These are phyloP conservation scores for Electrophaes corylata DNA, from an alignment of 2,888 invertebrate species.

Conservation along the genomic window DNA sequence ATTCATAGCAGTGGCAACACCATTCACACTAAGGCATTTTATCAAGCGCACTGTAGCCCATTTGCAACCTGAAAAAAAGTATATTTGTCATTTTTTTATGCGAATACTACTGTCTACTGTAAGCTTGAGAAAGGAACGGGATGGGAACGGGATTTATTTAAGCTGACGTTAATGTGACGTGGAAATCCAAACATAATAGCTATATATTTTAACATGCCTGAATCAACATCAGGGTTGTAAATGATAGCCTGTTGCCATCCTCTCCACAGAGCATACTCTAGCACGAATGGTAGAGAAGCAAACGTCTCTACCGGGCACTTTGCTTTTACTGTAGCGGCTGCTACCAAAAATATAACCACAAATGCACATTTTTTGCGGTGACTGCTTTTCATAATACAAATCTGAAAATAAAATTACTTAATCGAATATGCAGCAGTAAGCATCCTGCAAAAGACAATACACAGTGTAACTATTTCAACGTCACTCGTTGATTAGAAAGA, in stretches of 20 bases:
- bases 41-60: conserved; percentile 62
- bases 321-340: conserved; percentile 21
- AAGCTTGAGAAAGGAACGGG: too few species aligned
- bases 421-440: too few species aligned
- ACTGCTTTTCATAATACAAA: background rate
- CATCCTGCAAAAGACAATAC: too few species aligned
- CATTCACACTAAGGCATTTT: conserved; percentile 74
- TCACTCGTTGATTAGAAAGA: too few species aligned
- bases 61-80: conserved; percentile 55
- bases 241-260: conserved; percentile 81
- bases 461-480: too few species aligned
- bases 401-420: conserved; percentile 3
- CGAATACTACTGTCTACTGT: too few species aligned
- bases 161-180: too few species aligned
- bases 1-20: conserved; percentile 60
- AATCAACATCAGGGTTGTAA: conserved; percentile 66
- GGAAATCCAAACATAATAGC: too few species aligned
- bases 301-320: conserved; percentile 52
- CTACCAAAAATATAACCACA: conserved; percentile 4
- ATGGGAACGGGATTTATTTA: too few species aligned
- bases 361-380: background rate
- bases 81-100: background rate
- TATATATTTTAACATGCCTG: conserved; percentile 49
- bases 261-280: conserved; percentile 82
- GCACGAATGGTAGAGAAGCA: conserved; percentile 67